These are phyloP conservation scores for Tachysurus vachellii DNA, from an alignment of 2,113 vertebrate species.

Conservation along the genomic window DNA sequence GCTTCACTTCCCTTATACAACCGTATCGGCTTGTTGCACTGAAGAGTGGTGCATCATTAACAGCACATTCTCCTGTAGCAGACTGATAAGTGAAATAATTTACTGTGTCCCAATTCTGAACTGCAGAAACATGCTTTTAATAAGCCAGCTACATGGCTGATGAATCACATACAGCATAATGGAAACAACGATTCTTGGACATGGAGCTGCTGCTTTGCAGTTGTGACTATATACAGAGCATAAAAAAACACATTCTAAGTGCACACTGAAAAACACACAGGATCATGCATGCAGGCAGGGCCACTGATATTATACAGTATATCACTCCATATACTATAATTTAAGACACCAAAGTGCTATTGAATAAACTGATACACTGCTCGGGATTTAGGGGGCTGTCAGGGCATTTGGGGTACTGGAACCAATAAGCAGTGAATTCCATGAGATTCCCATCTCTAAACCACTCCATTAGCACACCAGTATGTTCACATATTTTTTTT, in stretches of 20 bases:
- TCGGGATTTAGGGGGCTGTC: not conserved
- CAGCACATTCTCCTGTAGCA: not conserved
- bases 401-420: not conserved
- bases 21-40: constrained; percentile 1
- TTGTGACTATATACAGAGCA: not conserved
- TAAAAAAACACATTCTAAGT: not conserved
- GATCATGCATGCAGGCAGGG: not conserved
- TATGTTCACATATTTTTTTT: not conserved
- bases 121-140: constrained; percentile 4
- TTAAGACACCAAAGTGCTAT: not conserved
- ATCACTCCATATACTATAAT: not conserved
- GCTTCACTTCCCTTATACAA: not conserved
- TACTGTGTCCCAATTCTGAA: not conserved
- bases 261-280: not conserved
- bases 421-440: not conserved
- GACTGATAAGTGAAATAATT: constrained; percentile 22
- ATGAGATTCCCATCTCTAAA: not conserved
- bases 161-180: not conserved
- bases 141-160: not conserved
- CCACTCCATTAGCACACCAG: not conserved
- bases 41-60: constrained; percentile 28
- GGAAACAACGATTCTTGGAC: not conserved
- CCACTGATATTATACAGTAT: not conserved
- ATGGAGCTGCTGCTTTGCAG: not conserved
- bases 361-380: not conserved